Conservation (phyloP, 2,888 invertebrate genomes). For the Drosophila pegasa region DNA sequence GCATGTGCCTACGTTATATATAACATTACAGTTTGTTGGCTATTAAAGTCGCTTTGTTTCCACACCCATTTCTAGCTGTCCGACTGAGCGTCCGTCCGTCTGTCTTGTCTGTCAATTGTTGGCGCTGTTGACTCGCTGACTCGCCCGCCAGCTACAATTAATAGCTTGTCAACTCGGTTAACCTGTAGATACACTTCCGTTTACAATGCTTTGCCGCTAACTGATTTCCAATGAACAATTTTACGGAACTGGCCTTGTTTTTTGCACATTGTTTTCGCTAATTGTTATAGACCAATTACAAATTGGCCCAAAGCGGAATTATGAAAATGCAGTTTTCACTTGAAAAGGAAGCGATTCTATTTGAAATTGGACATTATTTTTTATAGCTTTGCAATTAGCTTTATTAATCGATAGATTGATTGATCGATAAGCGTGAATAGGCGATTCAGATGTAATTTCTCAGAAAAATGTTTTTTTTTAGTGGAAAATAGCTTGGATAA, state of each 20-base stretch:
- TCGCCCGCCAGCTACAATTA: constrained; percentile 68
- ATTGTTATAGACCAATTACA: constrained; percentile 13
- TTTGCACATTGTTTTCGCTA: constrained; percentile 9
- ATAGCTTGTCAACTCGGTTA: constrained; percentile 56
- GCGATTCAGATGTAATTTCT: too few species aligned
- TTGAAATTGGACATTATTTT: not conserved
- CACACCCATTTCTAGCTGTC: constrained; percentile 20
- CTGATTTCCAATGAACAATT: constrained; percentile 64
- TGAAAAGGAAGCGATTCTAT: not conserved
- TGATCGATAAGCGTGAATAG: too few species aligned
- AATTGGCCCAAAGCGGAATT: not conserved
- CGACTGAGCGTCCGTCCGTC: not conserved
- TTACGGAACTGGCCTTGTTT: constrained; percentile 72
- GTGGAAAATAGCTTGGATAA: too few species aligned
- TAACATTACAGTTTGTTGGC: constrained; percentile 19
- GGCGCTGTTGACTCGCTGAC: constrained; percentile 60
- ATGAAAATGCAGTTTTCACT: not conserved
- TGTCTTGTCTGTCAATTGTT: constrained; percentile 40
- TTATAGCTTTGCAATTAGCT: not conserved
- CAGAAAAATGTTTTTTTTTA: too few species aligned
- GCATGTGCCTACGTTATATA: constrained; percentile 1
- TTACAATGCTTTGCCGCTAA: constrained; percentile 45
- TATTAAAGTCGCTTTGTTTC: constrained; percentile 30
- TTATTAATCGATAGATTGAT: not conserved
- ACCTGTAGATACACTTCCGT: constrained; percentile 66